Percentiles rank a stretch among this genome's conserved stretches.
phyloP scores from a whole-genome alignment of 2,888 invertebrate genomes.

The Eilema griseolum region DNA sequence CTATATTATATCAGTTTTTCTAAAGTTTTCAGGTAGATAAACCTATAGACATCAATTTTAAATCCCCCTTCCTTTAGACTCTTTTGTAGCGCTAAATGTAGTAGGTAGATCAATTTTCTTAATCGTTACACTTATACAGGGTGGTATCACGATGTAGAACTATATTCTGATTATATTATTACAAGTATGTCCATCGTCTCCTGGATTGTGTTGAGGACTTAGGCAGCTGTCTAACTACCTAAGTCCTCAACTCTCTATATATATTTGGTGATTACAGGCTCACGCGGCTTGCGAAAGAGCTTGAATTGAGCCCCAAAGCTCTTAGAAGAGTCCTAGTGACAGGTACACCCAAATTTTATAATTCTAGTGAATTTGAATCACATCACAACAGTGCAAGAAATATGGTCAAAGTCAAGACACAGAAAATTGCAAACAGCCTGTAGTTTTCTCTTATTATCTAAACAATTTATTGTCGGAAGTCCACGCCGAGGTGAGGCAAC shows the following conservation, averaged over 20 bases:
- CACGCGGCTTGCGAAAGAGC: too few species aligned
- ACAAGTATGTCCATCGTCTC: too few species aligned
- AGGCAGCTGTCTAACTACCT: too few species aligned
- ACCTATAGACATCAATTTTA: constrained; percentile 18
- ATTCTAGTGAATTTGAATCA: too few species aligned
- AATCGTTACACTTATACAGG: not conserved
- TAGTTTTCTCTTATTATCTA: constrained; percentile 4
- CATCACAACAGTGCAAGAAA: too few species aligned
- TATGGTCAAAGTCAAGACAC: too few species aligned
- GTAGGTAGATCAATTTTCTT: not conserved
- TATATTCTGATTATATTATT: not conserved
- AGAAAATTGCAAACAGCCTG: constrained; percentile 2
- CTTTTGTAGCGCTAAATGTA: not conserved
- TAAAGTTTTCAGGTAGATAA: constrained; percentile 43
- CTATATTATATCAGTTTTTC: constrained; percentile 10
- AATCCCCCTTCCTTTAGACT: constrained; percentile 25
- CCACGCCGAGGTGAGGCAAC: not conserved
- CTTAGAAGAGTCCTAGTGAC: too few species aligned
- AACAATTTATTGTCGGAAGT: constrained; percentile 5
- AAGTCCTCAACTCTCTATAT: too few species aligned
- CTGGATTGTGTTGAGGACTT: too few species aligned
- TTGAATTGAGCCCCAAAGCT: too few species aligned
- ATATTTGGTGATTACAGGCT: too few species aligned
- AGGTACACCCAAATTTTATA: too few species aligned
- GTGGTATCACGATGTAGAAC: not conserved